These are phyloP conservation scores for Bufo gargarizans DNA, from an alignment of 2,113 vertebrate species.

Conservation along the genomic window DNA sequence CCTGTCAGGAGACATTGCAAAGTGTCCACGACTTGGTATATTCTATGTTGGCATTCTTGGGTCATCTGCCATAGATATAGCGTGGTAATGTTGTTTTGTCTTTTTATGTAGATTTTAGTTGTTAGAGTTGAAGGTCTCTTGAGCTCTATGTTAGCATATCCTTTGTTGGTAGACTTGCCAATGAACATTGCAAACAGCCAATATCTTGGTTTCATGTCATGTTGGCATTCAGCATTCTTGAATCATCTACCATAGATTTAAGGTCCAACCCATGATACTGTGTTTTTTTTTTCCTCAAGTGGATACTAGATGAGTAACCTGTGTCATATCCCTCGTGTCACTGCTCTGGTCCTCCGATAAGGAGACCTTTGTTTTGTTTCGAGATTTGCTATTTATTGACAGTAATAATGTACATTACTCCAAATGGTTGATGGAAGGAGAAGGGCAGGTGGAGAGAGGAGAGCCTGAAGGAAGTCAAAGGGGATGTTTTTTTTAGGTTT, in stretches of 20 bases:
- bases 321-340: not conserved
- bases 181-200: not conserved
- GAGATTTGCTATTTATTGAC: constrained; percentile 83
- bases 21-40: not conserved
- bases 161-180: not conserved
- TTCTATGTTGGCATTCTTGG: not conserved
- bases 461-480: constrained; percentile 11
- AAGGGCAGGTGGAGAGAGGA: constrained; percentile 13
- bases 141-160: not conserved
- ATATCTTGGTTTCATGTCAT: not conserved
- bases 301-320: not conserved
- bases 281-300: not conserved
- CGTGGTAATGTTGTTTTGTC: not conserved
- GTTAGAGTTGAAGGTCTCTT: not conserved
- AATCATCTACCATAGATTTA: not conserved
- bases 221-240: not conserved
- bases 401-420: constrained; percentile 84
- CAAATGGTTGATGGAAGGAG: constrained; percentile 76
- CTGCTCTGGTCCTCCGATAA: constrained; percentile 8
- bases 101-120: not conserved
- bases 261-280: not conserved
- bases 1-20: not conserved
- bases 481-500: constrained; percentile 19
- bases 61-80: not conserved
- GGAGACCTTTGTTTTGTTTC: constrained; percentile 64